Conservation (phyloP, 1,140 invertebrate genomes). For the Liolophura sinensis region DNA sequence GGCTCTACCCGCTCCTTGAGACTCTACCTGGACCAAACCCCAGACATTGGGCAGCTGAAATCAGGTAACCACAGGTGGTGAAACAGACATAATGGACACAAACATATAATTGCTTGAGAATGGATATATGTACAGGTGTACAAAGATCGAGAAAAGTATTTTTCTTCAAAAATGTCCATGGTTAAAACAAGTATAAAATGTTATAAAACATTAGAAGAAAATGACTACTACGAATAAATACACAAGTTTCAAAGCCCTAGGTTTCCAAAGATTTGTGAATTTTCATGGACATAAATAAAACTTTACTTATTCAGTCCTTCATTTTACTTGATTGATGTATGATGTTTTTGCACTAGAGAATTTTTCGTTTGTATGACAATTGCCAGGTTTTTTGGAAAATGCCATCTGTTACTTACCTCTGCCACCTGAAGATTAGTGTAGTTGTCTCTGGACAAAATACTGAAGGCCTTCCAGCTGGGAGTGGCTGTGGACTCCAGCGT, state of each 20-base stretch:
- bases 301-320: not conserved
- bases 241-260: not conserved
- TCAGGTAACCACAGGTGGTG: not conserved
- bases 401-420: constrained; percentile 29
- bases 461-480: constrained; percentile 44
- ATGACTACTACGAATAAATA: not conserved
- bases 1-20: constrained; percentile 87
- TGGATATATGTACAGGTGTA: too few relatives aligned
- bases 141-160: too few relatives aligned
- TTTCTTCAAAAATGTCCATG: too few relatives aligned
- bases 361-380: constrained; percentile 1
- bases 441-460: constrained; percentile 34
- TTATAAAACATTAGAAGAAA: not conserved
- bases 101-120: too few relatives aligned
- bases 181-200: too few relatives aligned
- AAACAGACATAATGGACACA: too few relatives aligned
- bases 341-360: not conserved
- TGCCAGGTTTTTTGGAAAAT: too few relatives aligned
- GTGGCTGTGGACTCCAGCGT: constrained; percentile 84
- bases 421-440: constrained; percentile 35
- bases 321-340: not conserved
- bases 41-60: constrained; percentile 70
- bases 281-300: not conserved
- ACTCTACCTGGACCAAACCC: constrained; percentile 88
- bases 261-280: not conserved